Conservation (phyloP, 2,888 invertebrate species). For the Eilema caniola region DNA sequence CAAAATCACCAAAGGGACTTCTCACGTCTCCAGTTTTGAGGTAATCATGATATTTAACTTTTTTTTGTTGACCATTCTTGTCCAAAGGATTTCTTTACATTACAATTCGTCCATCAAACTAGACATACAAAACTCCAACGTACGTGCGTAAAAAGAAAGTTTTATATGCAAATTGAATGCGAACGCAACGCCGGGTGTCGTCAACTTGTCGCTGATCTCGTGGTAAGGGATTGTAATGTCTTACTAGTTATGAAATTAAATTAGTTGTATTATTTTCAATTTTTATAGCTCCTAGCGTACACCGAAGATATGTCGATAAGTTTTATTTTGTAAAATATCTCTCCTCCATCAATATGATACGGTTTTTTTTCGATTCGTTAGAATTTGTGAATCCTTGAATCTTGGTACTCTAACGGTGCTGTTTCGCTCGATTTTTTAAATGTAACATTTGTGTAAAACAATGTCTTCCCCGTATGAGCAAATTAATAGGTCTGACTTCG, state of each 20-base stretch:
- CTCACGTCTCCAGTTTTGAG: conserved; percentile 56
- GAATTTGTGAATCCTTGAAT: conserved; percentile 52
- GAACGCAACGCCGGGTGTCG: conserved; percentile 76
- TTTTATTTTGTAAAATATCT: conserved; percentile 86
- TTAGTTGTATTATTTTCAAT: conserved; percentile 87
- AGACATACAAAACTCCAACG: conserved; percentile 47
- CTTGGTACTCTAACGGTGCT: conserved; percentile 68
- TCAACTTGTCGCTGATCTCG: conserved; percentile 85
- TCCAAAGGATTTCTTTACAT: conserved; percentile 36
- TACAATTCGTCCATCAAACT: conserved; percentile 42
- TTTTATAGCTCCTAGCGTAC: conserved; percentile 87
- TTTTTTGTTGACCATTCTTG: conserved; percentile 41
- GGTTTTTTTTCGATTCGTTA: conserved; percentile 61
- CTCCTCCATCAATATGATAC: conserved; percentile 87
- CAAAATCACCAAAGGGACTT: conserved; percentile 76
- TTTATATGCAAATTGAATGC: conserved; percentile 47
- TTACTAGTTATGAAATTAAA: conserved; percentile 86
- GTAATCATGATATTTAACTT: conserved; percentile 41
- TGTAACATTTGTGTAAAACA: conserved; percentile 60
- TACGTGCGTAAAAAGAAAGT: conserved; percentile 36
- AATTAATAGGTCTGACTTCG: conserved; percentile 63
- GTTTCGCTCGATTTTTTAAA: conserved; percentile 54
- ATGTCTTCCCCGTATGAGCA: conserved; percentile 79
- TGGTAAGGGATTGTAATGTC: conserved; percentile 86
- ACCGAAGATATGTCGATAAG: conserved; percentile 88